These are phyloP conservation scores for Macaria notata DNA, from an alignment of 2,888 invertebrate species.

Conservation along the genomic window DNA sequence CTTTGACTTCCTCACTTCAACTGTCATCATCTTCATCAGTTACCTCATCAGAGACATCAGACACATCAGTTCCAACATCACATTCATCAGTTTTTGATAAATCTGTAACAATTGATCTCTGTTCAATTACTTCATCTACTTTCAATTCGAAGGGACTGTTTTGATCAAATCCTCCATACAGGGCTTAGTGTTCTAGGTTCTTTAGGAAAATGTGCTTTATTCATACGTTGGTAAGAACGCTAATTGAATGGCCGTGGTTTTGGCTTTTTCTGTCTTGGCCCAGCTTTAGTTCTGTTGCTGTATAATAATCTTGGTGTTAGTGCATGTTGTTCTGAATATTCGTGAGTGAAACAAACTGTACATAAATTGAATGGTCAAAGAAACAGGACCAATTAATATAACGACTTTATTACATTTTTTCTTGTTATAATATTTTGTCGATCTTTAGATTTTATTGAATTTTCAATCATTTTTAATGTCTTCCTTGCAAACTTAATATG, in stretches of 20 bases:
- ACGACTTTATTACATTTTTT: too few species aligned
- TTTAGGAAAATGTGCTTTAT: slow-evolving; percentile 49
- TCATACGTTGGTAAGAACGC: slow-evolving; percentile 52
- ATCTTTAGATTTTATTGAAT: too few species aligned
- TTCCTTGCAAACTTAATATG: too few species aligned
- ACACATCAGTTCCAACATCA: slow-evolving; percentile 21
- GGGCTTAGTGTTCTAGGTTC: slow-evolving; percentile 66
- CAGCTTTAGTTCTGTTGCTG: slow-evolving; percentile 72
- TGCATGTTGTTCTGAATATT: slow-evolving; percentile 53
- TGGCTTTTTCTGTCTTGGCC: slow-evolving; percentile 78
- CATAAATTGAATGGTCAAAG: neutral
- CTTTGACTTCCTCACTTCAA: slow-evolving; percentile 62
- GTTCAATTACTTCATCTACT: slow-evolving; percentile 33
- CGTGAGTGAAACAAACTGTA: slow-evolving; percentile 2
- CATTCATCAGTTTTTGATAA: slow-evolving; percentile 35
- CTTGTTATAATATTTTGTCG: too few species aligned
- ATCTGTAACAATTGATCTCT: slow-evolving; percentile 17
- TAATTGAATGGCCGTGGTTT: slow-evolving; percentile 65
- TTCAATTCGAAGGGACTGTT: slow-evolving; percentile 35
- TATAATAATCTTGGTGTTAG: slow-evolving; percentile 51
- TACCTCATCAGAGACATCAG: slow-evolving; percentile 42
- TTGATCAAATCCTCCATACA: slow-evolving; percentile 73
- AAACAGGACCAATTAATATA: too few species aligned
- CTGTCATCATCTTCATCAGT: slow-evolving; percentile 48
- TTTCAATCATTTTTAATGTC: too few species aligned